Evolutionary conservation across 2,113 vertebrate genomes (phyloP).

Genomic region (Ia io): DNA sequence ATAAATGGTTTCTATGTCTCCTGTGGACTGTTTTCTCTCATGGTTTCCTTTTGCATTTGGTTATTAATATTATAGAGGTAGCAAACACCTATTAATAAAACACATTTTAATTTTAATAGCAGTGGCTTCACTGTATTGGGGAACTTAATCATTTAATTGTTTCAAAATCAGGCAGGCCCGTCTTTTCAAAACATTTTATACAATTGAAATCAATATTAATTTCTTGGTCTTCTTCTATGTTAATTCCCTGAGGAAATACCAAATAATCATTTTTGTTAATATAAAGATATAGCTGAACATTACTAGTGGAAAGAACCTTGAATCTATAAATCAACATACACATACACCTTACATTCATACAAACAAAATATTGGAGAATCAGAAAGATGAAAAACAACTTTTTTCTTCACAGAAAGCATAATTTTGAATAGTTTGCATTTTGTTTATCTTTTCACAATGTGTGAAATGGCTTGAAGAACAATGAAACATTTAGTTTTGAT

Average conservation of each 20-base stretch:
- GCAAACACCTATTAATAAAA: constrained; percentile 26
- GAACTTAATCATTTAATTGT: constrained; percentile 53
- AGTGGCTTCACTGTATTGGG: not conserved
- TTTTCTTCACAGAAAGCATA: not conserved
- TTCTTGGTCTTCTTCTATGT: not conserved
- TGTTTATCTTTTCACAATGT: not conserved
- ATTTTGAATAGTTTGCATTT: not conserved
- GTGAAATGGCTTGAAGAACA: not conserved
- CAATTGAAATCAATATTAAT: constrained; percentile 55
- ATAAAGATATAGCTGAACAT: not conserved
- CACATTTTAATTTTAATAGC: constrained; percentile 59
- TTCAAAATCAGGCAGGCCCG: constrained; percentile 1
- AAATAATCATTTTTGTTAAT: not conserved
- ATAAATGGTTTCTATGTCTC: constrained; percentile 48
- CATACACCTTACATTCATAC: not conserved
- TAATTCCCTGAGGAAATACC: constrained; percentile 23
- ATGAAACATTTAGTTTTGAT: not conserved
- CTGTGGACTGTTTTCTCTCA: not conserved
- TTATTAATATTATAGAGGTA: constrained; percentile 30
- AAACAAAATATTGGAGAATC: not conserved
- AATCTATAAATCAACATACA: not conserved
- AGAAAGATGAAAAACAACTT: not conserved
- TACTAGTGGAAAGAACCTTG: not conserved
- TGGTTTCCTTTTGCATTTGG: constrained; percentile 39
- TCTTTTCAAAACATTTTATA: constrained; percentile 51